phyloP scores from a whole-genome alignment of 2,113 vertebrate species.

The Rallus limicola region DNA sequence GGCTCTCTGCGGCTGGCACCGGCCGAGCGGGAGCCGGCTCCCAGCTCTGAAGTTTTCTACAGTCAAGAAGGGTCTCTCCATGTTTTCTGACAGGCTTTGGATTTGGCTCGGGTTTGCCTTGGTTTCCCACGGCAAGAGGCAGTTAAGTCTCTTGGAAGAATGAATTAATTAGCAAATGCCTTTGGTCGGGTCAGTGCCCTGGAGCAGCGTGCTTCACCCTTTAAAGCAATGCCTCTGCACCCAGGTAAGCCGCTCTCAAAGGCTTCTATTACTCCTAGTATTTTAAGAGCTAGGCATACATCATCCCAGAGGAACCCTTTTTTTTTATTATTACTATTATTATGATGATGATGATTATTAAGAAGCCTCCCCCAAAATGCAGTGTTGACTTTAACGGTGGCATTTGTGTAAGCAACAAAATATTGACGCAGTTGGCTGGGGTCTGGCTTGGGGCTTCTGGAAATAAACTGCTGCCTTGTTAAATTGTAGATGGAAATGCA shows the following conservation, averaged over 20 bases:
- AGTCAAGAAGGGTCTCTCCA: background rate
- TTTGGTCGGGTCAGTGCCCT: conserved; percentile 59
- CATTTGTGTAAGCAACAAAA: conserved; percentile 72
- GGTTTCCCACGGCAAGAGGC: conserved; percentile 58
- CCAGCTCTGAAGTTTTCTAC: background rate
- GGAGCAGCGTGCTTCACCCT: background rate
- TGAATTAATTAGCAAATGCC: conserved; percentile 64
- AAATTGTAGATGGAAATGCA: conserved; percentile 47
- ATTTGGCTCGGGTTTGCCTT: conserved; percentile 27
- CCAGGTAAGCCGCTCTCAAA: background rate
- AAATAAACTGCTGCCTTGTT: conserved; percentile 78
- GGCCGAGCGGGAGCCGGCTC: background rate
- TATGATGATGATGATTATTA: no score
- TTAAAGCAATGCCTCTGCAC: background rate
- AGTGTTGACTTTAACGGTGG: conserved; percentile 54
- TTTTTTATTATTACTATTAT: no score
- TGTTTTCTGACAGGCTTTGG: conserved; percentile 25
- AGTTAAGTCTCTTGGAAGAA: conserved; percentile 60
- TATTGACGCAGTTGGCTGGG: conserved; percentile 72
- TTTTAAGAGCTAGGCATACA: conserved; percentile 5
- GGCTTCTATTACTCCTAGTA: background rate
- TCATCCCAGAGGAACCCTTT: conserved; percentile 10
- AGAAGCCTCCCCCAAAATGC: background rate
- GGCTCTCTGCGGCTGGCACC: fast-evolving
- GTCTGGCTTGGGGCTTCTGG: conserved; percentile 56